A percentile compares a stretch with the other conserved stretches of the same genome.
phyloP scores from a whole-genome alignment of 2,888 invertebrate species.

The Masnerella sp. region DNA sequence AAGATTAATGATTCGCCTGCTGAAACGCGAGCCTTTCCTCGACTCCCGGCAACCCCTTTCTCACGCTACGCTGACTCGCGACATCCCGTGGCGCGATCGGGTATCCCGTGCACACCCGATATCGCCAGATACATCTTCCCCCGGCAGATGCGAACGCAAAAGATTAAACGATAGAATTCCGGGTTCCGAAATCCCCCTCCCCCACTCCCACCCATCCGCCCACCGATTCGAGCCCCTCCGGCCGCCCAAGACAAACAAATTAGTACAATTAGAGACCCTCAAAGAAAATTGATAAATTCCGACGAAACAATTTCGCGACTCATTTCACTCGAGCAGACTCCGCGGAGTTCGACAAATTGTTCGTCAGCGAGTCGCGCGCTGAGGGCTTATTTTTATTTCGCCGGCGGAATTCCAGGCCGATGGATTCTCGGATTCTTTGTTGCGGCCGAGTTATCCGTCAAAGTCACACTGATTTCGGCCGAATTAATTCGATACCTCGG shows the following conservation, averaged over 20 bases:
- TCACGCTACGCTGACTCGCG: constrained; percentile 66
- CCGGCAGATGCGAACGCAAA: constrained; percentile 40
- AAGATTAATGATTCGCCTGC: constrained; percentile 56
- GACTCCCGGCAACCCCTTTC: constrained; percentile 62
- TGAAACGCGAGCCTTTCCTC: constrained; percentile 57
- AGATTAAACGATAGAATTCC: constrained; percentile 77
- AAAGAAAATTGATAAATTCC: constrained; percentile 78
- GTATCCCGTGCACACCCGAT: constrained; percentile 48
- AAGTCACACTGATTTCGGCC: constrained; percentile 21
- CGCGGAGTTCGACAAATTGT: constrained; percentile 65
- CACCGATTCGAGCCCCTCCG: constrained; percentile 13
- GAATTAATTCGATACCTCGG: constrained; percentile 1
- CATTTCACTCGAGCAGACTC: constrained; percentile 71
- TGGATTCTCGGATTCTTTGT: constrained; percentile 39
- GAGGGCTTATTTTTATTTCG: constrained; percentile 70
- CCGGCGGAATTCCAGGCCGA: constrained; percentile 31
- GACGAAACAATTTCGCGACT: constrained; percentile 77
- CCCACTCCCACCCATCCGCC: not conserved
- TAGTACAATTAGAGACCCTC: constrained; percentile 78
- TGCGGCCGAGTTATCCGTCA: constrained; percentile 26
- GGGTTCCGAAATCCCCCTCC: constrained; percentile 42
- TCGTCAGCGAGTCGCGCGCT: constrained; percentile 68
- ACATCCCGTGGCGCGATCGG: constrained; percentile 59
- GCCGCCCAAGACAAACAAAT: constrained; percentile 74
- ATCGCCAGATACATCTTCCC: constrained; percentile 51